Base-by-base conservation (phyloP, 1,140 invertebrate species). In the Drosophila teissieri region DNA sequence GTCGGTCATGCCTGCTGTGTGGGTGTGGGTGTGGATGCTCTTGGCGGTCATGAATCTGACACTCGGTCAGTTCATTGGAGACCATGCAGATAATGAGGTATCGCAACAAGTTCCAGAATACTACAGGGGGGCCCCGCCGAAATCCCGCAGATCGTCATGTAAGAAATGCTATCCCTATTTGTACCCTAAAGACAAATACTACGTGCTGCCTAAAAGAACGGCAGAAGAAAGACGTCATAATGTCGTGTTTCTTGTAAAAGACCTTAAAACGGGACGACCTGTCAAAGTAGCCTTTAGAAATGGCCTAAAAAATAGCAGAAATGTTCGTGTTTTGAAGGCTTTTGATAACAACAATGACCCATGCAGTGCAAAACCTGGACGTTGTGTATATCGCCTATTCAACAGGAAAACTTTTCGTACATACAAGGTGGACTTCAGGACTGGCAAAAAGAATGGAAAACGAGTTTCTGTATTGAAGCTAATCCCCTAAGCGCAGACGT, bases 21-120 rank as follows among this genome's bases (percentile, higher is more conserved):
- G 45, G 64, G 60, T 63, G 64, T 81, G 78, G 78, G 56, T 63
- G 64, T 81, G 78, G 78, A 68, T 80, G 72, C 73, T 64, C 42
- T 55, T 55, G 42, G 36, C 65, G 44, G 27, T 70, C 37, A 22
- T 80, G 36, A 46, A 49, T 40, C 40, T 45, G 44, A 22, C 70
- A 31, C n/a, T 37, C 48, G 37, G 46, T 44, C 48, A 49, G 15
- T 39, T 2, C 14, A 36, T 58, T 31, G 11, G 45, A 24, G 15
- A 22, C 27, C 3, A 58, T 15, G 7, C 3, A 11, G 42, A 24
- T 19, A 54, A 24, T n/a, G 40, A 31, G 17, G n/a, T 19, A 22
- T 53, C 39, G 4, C 4, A 24, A 11, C 14, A 24, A 31, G 64
- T 4, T 1, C n/a, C 36, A 6, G 11, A 60, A 48, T 39, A 22